These are phyloP conservation scores for Dicrurus megarhynchus DNA, from an alignment of 2,113 vertebrate genomes.

Conservation along the genomic window DNA sequence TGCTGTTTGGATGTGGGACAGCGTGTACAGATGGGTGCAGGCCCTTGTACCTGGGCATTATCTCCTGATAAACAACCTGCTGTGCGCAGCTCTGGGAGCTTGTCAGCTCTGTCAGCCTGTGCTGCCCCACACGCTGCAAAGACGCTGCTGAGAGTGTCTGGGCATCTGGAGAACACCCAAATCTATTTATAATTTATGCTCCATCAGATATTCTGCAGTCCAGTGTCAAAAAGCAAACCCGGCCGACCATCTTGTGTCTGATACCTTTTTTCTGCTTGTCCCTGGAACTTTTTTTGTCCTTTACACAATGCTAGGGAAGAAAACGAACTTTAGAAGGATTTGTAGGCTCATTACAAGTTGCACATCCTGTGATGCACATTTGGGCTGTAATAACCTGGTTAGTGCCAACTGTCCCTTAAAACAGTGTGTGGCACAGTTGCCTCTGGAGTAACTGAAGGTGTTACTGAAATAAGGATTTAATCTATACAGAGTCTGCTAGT, in stretches of 20 bases:
- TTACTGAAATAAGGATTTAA: neutral
- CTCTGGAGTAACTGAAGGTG: neutral
- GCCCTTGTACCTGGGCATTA: neutral
- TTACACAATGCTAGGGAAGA: neutral
- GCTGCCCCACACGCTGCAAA: neutral
- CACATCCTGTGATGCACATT: neutral
- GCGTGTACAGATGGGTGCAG: neutral
- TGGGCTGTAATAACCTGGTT: neutral
- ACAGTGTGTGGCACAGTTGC: neutral
- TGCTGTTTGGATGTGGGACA: neutral
- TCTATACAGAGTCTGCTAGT: neutral
- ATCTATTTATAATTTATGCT: neutral
- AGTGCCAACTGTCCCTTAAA: neutral
- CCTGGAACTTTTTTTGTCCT: neutral
- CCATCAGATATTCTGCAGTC: neutral
- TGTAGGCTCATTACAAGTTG: fast-evolving
- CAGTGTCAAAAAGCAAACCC: neutral
- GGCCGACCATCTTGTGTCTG: neutral
- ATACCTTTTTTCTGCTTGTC: neutral
- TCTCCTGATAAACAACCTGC: neutral
- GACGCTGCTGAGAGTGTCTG: neutral
- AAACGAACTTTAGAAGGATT: neutral
- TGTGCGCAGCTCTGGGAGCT: neutral
- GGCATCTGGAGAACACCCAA: neutral
- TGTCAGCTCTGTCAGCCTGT: too few relatives aligned